Percentiles rank a stretch among this genome's conserved stretches.
Evolutionary conservation across 2,113 vertebrate species (phyloP).

Genomic region (Monarcha castaneiventris): DNA sequence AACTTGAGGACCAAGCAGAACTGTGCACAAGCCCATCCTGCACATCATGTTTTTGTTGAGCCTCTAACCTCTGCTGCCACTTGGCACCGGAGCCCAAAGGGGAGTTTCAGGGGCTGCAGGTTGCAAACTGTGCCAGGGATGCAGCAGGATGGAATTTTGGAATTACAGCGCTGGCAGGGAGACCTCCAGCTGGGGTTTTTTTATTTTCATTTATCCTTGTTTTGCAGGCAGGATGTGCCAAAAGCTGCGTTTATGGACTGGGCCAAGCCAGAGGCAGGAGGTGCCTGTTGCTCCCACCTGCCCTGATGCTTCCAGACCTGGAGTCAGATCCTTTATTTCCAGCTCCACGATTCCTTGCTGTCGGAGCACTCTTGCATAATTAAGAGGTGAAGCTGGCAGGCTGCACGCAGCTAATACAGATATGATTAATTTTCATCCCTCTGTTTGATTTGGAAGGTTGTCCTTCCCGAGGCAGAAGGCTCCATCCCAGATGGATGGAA

Average conservation of each 20-base stretch:
- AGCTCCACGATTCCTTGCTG: neutral
- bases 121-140: neutral
- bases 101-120: neutral
- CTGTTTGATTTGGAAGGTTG: slow-evolving; percentile 29
- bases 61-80: neutral
- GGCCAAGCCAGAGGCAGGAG: neutral
- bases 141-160: neutral
- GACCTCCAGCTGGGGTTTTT: neutral
- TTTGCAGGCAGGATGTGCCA: neutral
- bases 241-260: neutral
- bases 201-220: neutral
- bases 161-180: neutral
- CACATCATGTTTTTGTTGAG: neutral
- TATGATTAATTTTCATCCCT: slow-evolving; percentile 39
- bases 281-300: neutral
- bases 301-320: neutral
- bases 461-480: neutral
- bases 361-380: neutral
- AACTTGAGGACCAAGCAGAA: neutral
- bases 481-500: neutral
- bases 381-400: slow-evolving; percentile 16
- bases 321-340: neutral
- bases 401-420: slow-evolving; percentile 26
- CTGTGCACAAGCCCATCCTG: neutral
- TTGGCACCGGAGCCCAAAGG: neutral